phyloP scores from a whole-genome alignment of 2,113 vertebrate species.

The Jacana jacana region DNA sequence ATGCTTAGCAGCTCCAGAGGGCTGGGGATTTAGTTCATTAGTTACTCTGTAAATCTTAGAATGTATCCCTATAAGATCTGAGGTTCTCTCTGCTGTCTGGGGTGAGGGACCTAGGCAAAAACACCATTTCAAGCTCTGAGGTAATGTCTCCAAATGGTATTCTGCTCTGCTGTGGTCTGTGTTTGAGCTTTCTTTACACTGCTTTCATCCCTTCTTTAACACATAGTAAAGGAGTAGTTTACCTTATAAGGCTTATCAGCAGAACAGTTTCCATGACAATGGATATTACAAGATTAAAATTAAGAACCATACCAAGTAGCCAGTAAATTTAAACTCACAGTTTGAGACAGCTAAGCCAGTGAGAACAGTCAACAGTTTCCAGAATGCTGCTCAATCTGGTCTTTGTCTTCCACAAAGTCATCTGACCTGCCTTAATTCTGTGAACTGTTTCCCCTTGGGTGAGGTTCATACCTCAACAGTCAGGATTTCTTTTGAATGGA shows the following conservation, averaged over 20 bases:
- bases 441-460: not conserved
- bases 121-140: not conserved
- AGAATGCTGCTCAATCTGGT: not conserved
- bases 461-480: not conserved
- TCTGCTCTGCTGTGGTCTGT: not conserved
- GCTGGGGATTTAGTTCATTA: not conserved
- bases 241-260: not conserved
- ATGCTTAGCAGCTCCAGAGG: not conserved
- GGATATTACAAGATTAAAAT: not conserved
- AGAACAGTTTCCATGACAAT: not conserved
- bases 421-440: not conserved
- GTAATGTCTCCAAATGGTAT: not conserved
- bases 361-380: not conserved
- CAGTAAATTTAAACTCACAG: not conserved
- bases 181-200: not conserved
- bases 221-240: not conserved
- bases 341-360: not conserved
- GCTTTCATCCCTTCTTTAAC: not conserved
- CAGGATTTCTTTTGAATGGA: not conserved
- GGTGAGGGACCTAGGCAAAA: not conserved
- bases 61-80: not conserved
- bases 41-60: not conserved
- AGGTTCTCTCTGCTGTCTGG: not conserved
- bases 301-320: not conserved
- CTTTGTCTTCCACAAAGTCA: not conserved